These are phyloP conservation scores for Pomatostomus ruficeps DNA, from an alignment of 2,113 vertebrate species.

Conservation along the genomic window DNA sequence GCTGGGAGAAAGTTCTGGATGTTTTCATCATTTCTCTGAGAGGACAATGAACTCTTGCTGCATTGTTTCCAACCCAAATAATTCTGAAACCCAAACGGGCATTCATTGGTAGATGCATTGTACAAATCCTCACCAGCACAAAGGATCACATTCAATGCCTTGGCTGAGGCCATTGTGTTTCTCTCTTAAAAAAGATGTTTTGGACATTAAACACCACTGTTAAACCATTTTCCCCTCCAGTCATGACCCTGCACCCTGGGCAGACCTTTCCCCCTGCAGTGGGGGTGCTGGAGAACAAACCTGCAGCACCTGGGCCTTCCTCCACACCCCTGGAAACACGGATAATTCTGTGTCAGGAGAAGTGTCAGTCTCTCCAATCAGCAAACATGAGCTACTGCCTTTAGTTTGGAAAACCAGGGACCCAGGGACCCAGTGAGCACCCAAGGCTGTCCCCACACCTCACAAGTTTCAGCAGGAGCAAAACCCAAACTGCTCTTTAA, in stretches of 20 bases:
- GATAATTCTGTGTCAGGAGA: not conserved
- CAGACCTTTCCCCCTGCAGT: not conserved
- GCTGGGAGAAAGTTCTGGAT: not conserved
- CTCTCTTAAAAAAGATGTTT: not conserved
- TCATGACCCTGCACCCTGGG: not conserved
- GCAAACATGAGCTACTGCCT: accelerated
- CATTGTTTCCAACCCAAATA: not conserved
- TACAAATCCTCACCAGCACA: not conserved
- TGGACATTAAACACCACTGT: not conserved
- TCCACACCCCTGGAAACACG: not conserved
- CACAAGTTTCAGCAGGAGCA: not conserved
- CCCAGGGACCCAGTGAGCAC: accelerated
- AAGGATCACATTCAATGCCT: not conserved
- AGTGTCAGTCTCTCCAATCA: accelerated
- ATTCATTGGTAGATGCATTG: not conserved
- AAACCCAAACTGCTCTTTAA: not conserved
- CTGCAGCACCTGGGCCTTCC: not conserved
- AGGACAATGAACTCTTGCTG: not conserved
- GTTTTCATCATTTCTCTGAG: not conserved
- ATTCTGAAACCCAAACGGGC: not conserved
- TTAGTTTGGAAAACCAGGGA: accelerated
- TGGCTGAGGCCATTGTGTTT: not conserved
- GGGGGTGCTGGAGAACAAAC: not conserved
- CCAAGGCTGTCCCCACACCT: not conserved
- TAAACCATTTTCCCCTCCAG: not conserved